Evolutionary conservation across 1,140 invertebrate genomes (phyloP), one percentile per base, ranked within the genome.

Genomic region (Sarcophaga bullata): DNA sequence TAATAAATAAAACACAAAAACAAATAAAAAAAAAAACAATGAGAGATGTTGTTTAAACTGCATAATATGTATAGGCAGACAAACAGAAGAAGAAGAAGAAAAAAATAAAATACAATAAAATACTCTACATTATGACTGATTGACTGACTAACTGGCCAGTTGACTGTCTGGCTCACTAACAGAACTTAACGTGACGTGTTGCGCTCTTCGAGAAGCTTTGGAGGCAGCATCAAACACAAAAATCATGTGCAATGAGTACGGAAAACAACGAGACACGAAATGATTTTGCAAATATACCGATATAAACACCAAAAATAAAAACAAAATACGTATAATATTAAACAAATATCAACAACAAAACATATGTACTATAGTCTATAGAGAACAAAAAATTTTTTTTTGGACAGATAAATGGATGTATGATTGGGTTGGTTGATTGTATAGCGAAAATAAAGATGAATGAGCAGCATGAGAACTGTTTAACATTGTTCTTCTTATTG

Each of bases 401-500:
- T 15, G 25, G 25, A 37, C 1, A 37, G 25, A 37, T 37, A 4
- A 4, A 37, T 37, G 25, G 25, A 4, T n/a, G n/a, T n/a, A 68
- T 68, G 4, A 4, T 37, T 37, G 25, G 25, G 25, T 37, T 37
- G 25, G 19, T n/a, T 68, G n/a, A 68, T n/a, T 68, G n/a, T 68
- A 25, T 68, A 8, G 62, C n/a, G 9, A 52, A 52, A 52, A 68
- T 68, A 68, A 68, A 68, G n/a, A 68, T 68, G 62, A 68, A 68
- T 68, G 62, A 68, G 62, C 62, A 68, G 62, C 62, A 19, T 25
- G 62, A 68, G 62, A 68, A 25, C 62, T 6, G 19, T 68, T 68
- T 13, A 37, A 37, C 25, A 37, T 37, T 37, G 25, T 37, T 37
- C 25, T 37, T 37, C 25, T 37, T 37, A 37, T 37, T 37, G 25